Base-by-base conservation (phyloP, 2,888 invertebrate genomes). In the Artemia sinica region DNA sequence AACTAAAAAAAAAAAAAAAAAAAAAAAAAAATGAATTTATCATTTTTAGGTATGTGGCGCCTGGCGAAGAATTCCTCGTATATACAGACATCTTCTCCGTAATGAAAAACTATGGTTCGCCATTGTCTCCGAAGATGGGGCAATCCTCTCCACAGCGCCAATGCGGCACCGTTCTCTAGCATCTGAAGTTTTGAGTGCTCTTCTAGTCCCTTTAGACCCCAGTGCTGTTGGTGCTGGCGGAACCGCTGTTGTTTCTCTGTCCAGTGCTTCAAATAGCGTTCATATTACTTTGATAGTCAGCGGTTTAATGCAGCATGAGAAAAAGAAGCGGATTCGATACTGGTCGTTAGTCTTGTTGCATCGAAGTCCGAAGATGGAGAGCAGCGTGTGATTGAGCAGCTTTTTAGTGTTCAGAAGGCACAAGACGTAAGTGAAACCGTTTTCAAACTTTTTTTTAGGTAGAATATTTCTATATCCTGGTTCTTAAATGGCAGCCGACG, bases 31-130 rank as follows among this genome's bases (percentile, higher is more conserved):
- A n/a, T n/a, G n/a, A n/a, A n/a, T n/a, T n/a, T 28, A 28, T 28
- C 28, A 28, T 28, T 58, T 58, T 9, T 66, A 76, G 74, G 73
- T 91, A 49, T 93, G 92, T 76, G 92, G 92, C 0, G 89, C 91
- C 1, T 93, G 92, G 92, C 84, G 87, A 71, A 83, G 91, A 72
- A 84, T 93, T 68, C 89, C 92, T 1, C 82, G 88, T 63, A 88
- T 90, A 72, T 92, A 92, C 77, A 83, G 89, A 74, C 84, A 85
- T 72, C 77, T 88, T 68, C 79, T 91, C 72, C 84, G 88, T 72
- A 89, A 91, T 73, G 90, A 90, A 73, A 85, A 85, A 70, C 80
- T 91, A 73, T 86, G 85, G 75, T 88, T 88, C 48, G 86, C 87
- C 0, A 80, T 91, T 65, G 81, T 89, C 87, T 87, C 79, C 75